phyloP scores from a whole-genome alignment of 2,888 invertebrate species.

The Liopterus haemorrhoidalis region DNA sequence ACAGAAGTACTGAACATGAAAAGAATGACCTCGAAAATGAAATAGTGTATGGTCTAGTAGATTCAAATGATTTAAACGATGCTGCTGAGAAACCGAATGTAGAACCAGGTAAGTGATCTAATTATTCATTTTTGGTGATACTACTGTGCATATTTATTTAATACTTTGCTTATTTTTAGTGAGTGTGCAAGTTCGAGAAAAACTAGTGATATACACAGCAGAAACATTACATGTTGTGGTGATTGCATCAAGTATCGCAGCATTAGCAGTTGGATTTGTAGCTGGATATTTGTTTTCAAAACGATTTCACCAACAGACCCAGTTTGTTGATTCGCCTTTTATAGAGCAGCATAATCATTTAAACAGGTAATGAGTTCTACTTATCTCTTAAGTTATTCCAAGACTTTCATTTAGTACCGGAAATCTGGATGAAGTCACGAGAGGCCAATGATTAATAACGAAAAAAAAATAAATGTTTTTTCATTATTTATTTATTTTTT shows the following conservation, averaged over 20 bases:
- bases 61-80: constrained; percentile 58
- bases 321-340: constrained; percentile 67
- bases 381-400: background rate
- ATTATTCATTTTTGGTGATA: constrained; percentile 1
- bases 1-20: constrained; percentile 50
- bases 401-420: constrained; percentile 14
- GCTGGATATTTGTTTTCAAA: constrained; percentile 78
- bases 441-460: too few relatives aligned
- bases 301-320: constrained; percentile 63
- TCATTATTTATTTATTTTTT: constrained; percentile 6
- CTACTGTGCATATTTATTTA: constrained; percentile 1
- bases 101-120: constrained; percentile 31
- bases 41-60: constrained; percentile 60
- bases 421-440: too few relatives aligned
- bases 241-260: constrained; percentile 71
- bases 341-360: constrained; percentile 73
- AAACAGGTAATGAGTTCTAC: constrained; percentile 55
- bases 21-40: constrained; percentile 59
- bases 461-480: too few relatives aligned
- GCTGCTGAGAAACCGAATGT: constrained; percentile 43
- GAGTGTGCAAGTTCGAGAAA: constrained; percentile 43
- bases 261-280: constrained; percentile 75
- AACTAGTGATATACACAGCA: constrained; percentile 68
- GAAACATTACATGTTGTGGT: constrained; percentile 76
- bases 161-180: too few relatives aligned